These are phyloP conservation scores for Centropus bengalensis DNA, from an alignment of 2,113 vertebrate genomes.

Conservation along the genomic window DNA sequence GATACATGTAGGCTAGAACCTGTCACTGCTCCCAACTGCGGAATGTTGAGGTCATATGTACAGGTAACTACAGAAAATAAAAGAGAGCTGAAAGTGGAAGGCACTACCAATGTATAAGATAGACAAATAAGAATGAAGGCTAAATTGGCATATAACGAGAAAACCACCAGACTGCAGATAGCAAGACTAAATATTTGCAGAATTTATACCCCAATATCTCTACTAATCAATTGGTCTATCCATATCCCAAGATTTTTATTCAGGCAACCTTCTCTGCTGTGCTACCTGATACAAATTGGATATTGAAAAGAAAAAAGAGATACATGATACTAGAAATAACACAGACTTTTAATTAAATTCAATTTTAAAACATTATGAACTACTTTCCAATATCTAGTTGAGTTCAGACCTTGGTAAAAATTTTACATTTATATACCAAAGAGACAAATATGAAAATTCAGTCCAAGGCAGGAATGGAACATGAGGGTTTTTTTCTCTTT, in stretches of 20 bases:
- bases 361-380: not conserved
- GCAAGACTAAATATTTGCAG: not conserved
- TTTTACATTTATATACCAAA: not conserved
- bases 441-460: not conserved
- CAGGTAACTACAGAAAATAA: not conserved
- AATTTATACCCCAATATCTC: not conserved
- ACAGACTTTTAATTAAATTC: not conserved
- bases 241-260: not conserved
- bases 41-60: not conserved
- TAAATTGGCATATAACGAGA: not conserved
- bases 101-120: not conserved
- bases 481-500: not conserved
- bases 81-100: not conserved
- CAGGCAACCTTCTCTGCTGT: not conserved
- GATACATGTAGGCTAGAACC: not conserved
- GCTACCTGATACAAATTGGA: not conserved
- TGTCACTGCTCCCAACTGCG: not conserved
- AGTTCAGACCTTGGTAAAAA: not conserved
- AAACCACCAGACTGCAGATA: not conserved
- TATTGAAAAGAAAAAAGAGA: not conserved
- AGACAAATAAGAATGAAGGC: not conserved
- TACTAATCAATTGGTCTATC: not conserved
- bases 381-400: not conserved
- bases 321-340: not conserved
- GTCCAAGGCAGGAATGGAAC: not conserved